A percentile compares a stretch with the other conserved stretches of the same genome.
These are phyloP conservation scores for Oryzias woworae DNA, from an alignment of 2,113 vertebrate species.

Conservation along the genomic window DNA sequence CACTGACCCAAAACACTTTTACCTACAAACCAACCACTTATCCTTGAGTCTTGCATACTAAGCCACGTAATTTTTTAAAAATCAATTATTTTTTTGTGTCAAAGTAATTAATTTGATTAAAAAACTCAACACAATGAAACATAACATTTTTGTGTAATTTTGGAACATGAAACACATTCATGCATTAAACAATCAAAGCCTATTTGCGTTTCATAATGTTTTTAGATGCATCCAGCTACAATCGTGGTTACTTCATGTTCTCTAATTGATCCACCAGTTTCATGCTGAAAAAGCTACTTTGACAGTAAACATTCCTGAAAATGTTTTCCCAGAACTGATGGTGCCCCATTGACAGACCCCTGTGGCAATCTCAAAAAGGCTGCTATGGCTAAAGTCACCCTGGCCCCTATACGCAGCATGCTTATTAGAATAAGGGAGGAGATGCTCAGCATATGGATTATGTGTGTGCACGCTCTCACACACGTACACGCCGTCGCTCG, in stretches of 20 bases:
- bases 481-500: constrained; percentile 9
- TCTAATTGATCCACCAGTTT: constrained; percentile 41
- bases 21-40: too few species aligned
- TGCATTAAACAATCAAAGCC: too few species aligned
- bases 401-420: constrained; percentile 51
- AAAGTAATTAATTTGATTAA: too few species aligned
- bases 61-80: too few species aligned
- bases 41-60: too few species aligned
- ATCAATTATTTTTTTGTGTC: too few species aligned
- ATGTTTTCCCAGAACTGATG: constrained; percentile 55
- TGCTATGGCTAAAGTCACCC: constrained; percentile 72
- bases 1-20: too few species aligned
- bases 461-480: constrained; percentile 8
- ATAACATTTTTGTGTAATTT: background rate
- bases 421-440: constrained; percentile 68
- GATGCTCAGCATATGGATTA: constrained; percentile 16
- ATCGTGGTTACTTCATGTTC: background rate
- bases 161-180: background rate
- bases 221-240: background rate
- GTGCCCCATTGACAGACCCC: constrained; percentile 50
- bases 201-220: background rate
- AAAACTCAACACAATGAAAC: too few species aligned
- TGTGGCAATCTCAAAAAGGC: constrained; percentile 67
- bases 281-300: constrained; percentile 61
- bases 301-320: constrained; percentile 71